phyloP scores from a whole-genome alignment of 2,797 vertebrate genomes.

The Enoplosus armatus region DNA sequence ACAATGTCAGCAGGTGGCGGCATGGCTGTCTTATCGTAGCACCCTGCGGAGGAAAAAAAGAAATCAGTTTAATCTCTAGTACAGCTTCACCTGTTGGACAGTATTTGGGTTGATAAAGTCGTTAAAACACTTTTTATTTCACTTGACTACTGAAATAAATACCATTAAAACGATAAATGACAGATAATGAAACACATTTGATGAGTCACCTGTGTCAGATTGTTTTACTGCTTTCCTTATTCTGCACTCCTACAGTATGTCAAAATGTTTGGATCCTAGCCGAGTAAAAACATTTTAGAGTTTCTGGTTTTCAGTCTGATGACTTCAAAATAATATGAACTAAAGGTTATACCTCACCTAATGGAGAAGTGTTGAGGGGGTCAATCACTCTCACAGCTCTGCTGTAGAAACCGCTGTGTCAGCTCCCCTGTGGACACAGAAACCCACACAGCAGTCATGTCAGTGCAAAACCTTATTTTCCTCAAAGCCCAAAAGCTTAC shows the following conservation, averaged over 20 bases:
- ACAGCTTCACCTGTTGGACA: background rate
- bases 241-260: slow-evolving; percentile 1
- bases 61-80: background rate
- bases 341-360: slow-evolving; percentile 62
- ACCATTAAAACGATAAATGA: background rate
- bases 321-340: background rate
- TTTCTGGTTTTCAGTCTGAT: background rate
- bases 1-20: slow-evolving; percentile 96
- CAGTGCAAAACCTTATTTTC: slow-evolving; percentile 25
- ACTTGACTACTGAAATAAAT: slow-evolving; percentile 1
- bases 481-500: slow-evolving; percentile 25
- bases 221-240: no score
- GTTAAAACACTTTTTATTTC: background rate
- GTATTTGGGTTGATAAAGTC: background rate
- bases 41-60: slow-evolving; percentile 33
- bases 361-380: slow-evolving; percentile 51
- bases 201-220: background rate
- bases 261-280: background rate
- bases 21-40: slow-evolving; percentile 72
- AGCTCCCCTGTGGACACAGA: slow-evolving; percentile 73
- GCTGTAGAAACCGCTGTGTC: slow-evolving; percentile 66
- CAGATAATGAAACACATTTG: background rate
- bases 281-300: background rate
- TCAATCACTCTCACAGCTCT: slow-evolving; percentile 68
- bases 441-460: slow-evolving; percentile 49